phyloP scores from a whole-genome alignment of 2,113 vertebrate genomes.

The Pangasianodon hypophthalmus region DNA sequence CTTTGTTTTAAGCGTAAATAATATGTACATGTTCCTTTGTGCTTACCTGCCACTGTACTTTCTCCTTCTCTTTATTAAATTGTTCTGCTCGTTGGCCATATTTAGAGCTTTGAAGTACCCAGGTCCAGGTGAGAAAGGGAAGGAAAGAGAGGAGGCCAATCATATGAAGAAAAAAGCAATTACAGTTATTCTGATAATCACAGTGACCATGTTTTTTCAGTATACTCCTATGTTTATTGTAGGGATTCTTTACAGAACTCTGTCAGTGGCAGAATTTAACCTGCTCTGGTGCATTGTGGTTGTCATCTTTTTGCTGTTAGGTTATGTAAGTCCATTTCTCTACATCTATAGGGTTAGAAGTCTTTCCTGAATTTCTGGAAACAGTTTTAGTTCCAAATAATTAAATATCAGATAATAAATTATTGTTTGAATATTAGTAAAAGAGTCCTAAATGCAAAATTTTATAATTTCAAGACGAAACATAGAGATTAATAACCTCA shows the following conservation, averaged over 20 bases:
- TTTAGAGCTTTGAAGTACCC: slow-evolving; percentile 25
- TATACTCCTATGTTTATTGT: slow-evolving; percentile 14
- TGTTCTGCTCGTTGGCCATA: slow-evolving; percentile 30
- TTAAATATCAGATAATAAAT: neutral
- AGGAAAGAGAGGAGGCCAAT: slow-evolving; percentile 3
- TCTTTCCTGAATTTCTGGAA: neutral
- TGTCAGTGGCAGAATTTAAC: neutral
- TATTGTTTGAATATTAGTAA: neutral
- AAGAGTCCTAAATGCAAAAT: neutral
- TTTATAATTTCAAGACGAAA: neutral
- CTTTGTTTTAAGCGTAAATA: neutral
- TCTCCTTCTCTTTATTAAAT: neutral
- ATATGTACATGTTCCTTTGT: neutral
- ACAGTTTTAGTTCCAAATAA: neutral
- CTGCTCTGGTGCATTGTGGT: neutral
- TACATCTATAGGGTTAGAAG: slow-evolving; percentile 20
- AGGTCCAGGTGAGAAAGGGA: slow-evolving; percentile 35
- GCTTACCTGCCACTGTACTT: neutral
- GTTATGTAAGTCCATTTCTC: slow-evolving; percentile 17
- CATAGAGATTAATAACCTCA: neutral
- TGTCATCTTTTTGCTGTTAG: neutral
- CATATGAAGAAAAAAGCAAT: slow-evolving; percentile 43
- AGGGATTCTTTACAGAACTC: neutral
- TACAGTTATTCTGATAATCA: slow-evolving; percentile 25
- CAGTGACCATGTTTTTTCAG: neutral